Base-by-base conservation (phyloP, 2,113 vertebrate genomes). In the Lepisosteus osseus region DNA sequence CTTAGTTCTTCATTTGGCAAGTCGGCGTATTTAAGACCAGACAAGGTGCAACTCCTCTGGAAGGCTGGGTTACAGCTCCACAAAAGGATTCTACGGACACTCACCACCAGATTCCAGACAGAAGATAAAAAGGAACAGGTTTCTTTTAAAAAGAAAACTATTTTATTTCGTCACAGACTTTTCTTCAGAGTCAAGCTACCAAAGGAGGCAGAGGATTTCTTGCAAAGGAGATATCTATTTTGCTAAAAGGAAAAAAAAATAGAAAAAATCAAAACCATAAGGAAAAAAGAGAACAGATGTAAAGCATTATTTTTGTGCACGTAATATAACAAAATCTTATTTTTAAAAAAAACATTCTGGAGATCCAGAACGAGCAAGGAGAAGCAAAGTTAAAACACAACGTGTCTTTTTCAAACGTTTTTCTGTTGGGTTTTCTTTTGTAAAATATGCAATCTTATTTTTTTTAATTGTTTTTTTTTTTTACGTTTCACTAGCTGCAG, bases 361-460 rank as follows among this genome's bases (percentile, higher is more conserved):
- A 55, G 76, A 77, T 67, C 68, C 73, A 78, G 76, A 82, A 70
- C 72, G 76, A 85, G 73, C 81, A 69, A 82, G 80, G 74, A 75
- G 80, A 78, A 79, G 77, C 45, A 82, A 76, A 83, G 83, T 79
- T 83, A 81, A 78, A 80, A 74, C 77, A 78, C 55, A 67, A 86
- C 54, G 83, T 90, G 78, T 89, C 81, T 90, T 89, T 82, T 87
- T 80, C 73, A 66, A 68, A 67, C 3, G 65, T 78, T 80, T 71
- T 66, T 75, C 61, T 68, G 29, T 29, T 54, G 17, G 76, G 72
- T 84, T 84, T 74, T 55, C 7, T 70, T 76, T 79, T 86, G 76
- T 78, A 80, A 86, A 13, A 92, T 90, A 91, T 89, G 86, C 85
- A 89, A 86, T 77, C 76, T 76, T 73, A 79, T 86, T 88, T 86